Percentiles rank a stretch among this genome's conserved stretches.
Evolutionary conservation across 1,140 invertebrate species (phyloP).

Genomic region (Odontomachus brunneus): DNA sequence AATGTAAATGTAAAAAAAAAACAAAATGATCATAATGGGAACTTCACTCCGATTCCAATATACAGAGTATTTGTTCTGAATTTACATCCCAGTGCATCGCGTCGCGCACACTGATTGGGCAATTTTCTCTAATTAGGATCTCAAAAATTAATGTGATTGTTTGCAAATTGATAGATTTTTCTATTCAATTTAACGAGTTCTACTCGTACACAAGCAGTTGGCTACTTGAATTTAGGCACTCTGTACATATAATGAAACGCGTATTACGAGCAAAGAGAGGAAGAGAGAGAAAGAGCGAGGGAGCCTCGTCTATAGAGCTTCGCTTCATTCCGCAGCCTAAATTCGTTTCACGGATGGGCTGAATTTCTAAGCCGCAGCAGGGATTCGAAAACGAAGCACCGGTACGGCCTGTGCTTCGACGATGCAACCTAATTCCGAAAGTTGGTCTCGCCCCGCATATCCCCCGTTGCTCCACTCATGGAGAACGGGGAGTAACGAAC

Average conservation of each 20-base stretch:
- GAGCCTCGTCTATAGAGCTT: slow-evolving; percentile 39
- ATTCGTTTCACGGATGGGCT: slow-evolving; percentile 55
- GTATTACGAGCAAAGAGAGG: background rate
- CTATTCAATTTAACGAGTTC: too few relatives aligned
- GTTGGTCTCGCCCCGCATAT: slow-evolving; percentile 33
- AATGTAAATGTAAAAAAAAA: too few relatives aligned
- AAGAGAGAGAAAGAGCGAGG: background rate
- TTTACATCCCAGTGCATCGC: too few relatives aligned
- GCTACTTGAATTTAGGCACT: too few relatives aligned
- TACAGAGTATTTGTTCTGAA: too few relatives aligned
- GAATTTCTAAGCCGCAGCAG: slow-evolving; percentile 59
- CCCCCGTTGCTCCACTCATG: slow-evolving; percentile 28
- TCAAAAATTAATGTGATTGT: too few relatives aligned
- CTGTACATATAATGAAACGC: background rate
- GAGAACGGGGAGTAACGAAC: background rate
- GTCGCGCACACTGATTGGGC: too few relatives aligned
- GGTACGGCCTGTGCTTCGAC: slow-evolving; percentile 32
- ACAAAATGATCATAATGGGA: too few relatives aligned
- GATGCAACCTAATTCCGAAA: slow-evolving; percentile 66
- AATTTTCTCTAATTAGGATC: too few relatives aligned
- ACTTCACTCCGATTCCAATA: too few relatives aligned
- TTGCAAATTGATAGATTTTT: too few relatives aligned
- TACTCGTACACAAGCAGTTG: too few relatives aligned
- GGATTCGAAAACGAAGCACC: slow-evolving; percentile 70
- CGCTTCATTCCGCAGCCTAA: slow-evolving; percentile 50